These are phyloP conservation scores for Crenuchus spilurus DNA, from an alignment of 2,797 vertebrate genomes.

Conservation along the genomic window DNA sequence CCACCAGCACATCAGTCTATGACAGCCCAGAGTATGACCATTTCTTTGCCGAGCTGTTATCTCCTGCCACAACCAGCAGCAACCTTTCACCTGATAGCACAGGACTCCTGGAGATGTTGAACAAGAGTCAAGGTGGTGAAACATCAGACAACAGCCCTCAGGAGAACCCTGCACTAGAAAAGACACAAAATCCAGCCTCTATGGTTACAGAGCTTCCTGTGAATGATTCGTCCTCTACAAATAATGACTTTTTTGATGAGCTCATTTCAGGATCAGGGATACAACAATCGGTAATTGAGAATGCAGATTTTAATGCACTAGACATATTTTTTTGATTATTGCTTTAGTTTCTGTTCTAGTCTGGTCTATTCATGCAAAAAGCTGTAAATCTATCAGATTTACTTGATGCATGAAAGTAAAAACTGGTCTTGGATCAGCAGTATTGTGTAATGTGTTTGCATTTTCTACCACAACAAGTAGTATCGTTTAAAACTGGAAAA, in stretches of 20 bases:
- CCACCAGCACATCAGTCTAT: conserved; percentile 71
- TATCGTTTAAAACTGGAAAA: too few species aligned
- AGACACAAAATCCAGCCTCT: conserved; percentile 29
- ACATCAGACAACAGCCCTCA: conserved; percentile 51
- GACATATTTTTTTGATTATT: conserved; percentile 78
- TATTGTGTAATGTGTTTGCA: not conserved
- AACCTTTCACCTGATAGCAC: conserved; percentile 80
- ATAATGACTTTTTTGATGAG: conserved; percentile 82
- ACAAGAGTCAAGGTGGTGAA: conserved; percentile 41
- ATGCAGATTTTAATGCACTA: conserved; percentile 78
- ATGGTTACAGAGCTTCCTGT: not conserved
- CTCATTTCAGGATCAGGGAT: conserved; percentile 76
- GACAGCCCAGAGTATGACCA: conserved; percentile 72
- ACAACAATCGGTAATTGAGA: conserved; percentile 69
- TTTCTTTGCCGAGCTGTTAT: conserved; percentile 85
- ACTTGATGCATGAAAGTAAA: not conserved
- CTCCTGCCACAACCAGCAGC: conserved; percentile 74
- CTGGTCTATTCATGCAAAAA: not conserved
- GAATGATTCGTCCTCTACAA: conserved; percentile 56
- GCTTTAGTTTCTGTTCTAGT: not conserved
- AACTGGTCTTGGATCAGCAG: not conserved
- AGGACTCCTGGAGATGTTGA: conserved; percentile 63
- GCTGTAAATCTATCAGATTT: not conserved
- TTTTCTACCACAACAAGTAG: too few species aligned
- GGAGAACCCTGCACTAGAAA: conserved; percentile 43